These are phyloP conservation scores for Drosophila nebulosa DNA, from an alignment of 1,140 invertebrate genomes.

Conservation along the genomic window DNA sequence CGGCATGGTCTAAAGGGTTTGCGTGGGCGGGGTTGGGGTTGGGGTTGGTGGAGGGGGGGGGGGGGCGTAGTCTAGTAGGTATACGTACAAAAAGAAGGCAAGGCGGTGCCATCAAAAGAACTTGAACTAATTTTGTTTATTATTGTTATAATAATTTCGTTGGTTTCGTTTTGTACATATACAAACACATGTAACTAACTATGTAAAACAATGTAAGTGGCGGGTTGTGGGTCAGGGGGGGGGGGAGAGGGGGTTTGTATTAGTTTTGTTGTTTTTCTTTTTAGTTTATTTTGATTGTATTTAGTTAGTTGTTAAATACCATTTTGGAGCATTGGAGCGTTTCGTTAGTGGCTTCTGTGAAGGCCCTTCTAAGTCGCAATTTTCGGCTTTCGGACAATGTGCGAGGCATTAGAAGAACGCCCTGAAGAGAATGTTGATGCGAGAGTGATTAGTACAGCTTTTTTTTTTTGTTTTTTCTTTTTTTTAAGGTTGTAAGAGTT, in stretches of 20 bases:
- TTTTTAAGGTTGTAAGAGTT: too few species aligned
- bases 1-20: not conserved
- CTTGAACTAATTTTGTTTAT: not conserved
- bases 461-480: slow-evolving; percentile 41
- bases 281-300: not conserved
- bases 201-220: slow-evolving; percentile 28
- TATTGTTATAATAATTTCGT: not conserved
- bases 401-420: slow-evolving; percentile 92
- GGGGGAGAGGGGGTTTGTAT: not conserved
- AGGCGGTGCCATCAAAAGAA: slow-evolving; percentile 28
- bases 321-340: slow-evolving; percentile 93
- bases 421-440: slow-evolving; percentile 83
- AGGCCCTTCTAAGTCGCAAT: slow-evolving; percentile 89
- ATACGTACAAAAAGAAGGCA: slow-evolving; percentile 12
- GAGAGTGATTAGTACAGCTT: slow-evolving; percentile 69
- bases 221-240: too few species aligned
- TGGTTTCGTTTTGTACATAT: slow-evolving; percentile 11
- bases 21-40: too few species aligned
- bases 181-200: slow-evolving; percentile 23
- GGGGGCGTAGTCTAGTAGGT: not conserved
- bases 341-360: slow-evolving; percentile 93
- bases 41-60: not conserved
- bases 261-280: not conserved
- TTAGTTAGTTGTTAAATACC: slow-evolving; percentile 83
- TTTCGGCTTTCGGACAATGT: slow-evolving; percentile 92